Percentiles rank a stretch among this genome's conserved stretches.
These are phyloP conservation scores for Patella depressa DNA, from an alignment of 2,888 invertebrate species.

Conservation along the genomic window DNA sequence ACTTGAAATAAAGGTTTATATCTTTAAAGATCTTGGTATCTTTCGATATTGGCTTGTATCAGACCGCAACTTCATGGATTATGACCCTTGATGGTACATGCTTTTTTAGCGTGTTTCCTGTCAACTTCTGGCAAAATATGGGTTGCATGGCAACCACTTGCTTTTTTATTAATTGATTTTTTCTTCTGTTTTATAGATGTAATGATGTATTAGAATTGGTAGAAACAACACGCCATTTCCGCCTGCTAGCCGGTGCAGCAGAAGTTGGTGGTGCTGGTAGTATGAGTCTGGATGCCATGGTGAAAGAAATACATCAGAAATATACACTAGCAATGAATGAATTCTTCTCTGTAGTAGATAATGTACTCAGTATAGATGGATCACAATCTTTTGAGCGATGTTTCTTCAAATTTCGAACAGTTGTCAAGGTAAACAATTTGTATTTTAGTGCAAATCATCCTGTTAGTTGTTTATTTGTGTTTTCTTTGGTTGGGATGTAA, in stretches of 20 bases:
- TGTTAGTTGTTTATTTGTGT: conserved; percentile 1
- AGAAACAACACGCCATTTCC: conserved; percentile 70
- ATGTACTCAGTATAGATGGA: conserved; percentile 69
- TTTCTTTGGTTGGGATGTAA: neutral
- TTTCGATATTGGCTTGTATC: no score
- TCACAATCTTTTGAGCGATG: conserved; percentile 69
- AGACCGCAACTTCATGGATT: no score
- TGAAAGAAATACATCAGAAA: conserved; percentile 68
- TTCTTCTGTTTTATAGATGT: conserved; percentile 55
- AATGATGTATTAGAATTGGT: conserved; percentile 71
- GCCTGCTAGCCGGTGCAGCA: conserved; percentile 67
- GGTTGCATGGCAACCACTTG: no score
- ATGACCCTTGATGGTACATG: no score
- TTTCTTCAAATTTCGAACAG: conserved; percentile 69
- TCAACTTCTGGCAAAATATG: no score
- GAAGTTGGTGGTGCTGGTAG: conserved; percentile 70
- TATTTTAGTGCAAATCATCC: neutral
- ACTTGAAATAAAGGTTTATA: no score
- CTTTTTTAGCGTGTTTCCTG: no score
- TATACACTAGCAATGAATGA: conserved; percentile 65
- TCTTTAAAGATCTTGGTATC: no score
- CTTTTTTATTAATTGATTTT: no score
- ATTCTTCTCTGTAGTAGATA: conserved; percentile 66
- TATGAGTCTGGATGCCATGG: conserved; percentile 68
- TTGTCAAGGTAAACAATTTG: conserved; percentile 64